A percentile compares a stretch with the other conserved stretches of the same genome.
Conservation (phyloP, 2,113 vertebrate species). For the Indicator maculatus region DNA sequence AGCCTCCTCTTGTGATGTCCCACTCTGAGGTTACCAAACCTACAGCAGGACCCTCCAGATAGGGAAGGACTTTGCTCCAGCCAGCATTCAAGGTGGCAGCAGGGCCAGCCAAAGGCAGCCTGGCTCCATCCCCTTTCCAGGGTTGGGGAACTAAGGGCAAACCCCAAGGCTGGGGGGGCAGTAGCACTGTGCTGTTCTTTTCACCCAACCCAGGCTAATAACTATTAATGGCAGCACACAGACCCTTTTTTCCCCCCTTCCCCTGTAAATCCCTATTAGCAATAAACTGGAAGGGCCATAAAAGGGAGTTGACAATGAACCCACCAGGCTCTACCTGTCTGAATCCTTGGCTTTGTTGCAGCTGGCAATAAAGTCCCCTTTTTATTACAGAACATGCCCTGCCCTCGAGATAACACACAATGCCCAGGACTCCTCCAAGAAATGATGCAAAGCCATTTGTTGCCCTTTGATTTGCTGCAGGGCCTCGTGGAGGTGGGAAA, state of each 20-base stretch:
- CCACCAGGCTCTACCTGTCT: not conserved
- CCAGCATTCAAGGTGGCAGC: not conserved
- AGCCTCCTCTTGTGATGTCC: not conserved
- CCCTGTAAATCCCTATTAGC: slow-evolving; percentile 59
- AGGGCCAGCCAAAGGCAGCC: not conserved
- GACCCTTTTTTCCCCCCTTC: slow-evolving; percentile 46
- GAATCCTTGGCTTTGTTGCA: slow-evolving; percentile 12
- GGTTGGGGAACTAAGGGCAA: not conserved
- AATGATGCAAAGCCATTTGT: slow-evolving; percentile 16
- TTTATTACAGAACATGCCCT: slow-evolving; percentile 50
- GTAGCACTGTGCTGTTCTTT: accelerated
- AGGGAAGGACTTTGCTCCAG: not conserved
- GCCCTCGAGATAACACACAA: slow-evolving; percentile 51
- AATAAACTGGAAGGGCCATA: slow-evolving; percentile 36
- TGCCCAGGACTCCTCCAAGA: slow-evolving; percentile 47
- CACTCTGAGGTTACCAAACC: accelerated
- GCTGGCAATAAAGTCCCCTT: slow-evolving; percentile 59
- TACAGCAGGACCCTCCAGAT: not conserved
- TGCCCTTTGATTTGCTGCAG: slow-evolving; percentile 30
- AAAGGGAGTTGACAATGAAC: slow-evolving; percentile 16
- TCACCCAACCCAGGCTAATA: not conserved
- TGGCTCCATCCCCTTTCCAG: not conserved
- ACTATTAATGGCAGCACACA: not conserved
- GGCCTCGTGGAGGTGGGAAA: not conserved
- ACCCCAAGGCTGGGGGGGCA: not conserved